A percentile compares a stretch with the other conserved stretches of the same genome.
phyloP scores from a whole-genome alignment of 37 sponge, comb jelly and placozoan species.

The Mnemiopsis leidyi region DNA sequence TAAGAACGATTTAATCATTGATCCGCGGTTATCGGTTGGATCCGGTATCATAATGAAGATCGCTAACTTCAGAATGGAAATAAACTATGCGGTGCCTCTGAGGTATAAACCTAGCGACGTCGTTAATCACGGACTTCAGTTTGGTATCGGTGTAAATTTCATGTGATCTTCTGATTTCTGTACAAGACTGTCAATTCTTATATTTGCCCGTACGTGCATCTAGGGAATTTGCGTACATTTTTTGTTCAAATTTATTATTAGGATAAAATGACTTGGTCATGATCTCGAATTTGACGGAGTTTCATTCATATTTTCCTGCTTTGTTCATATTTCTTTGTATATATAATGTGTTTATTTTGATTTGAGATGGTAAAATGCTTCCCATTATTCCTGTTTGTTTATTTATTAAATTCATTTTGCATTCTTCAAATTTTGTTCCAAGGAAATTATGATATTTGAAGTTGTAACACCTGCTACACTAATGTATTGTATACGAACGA shows the following conservation, averaged over 20 bases:
- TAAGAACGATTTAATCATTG: not conserved
- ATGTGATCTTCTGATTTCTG: too few relatives aligned
- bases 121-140: slow-evolving; percentile 48
- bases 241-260: too few relatives aligned
- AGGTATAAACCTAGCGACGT: slow-evolving; percentile 24
- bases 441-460: too few relatives aligned
- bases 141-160: slow-evolving; percentile 47
- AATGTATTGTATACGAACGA: too few relatives aligned
- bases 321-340: slow-evolving; percentile 5
- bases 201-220: too few relatives aligned
- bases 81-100: slow-evolving; percentile 54
- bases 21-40: slow-evolving; percentile 6
- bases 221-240: too few relatives aligned
- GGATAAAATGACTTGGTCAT: too few relatives aligned
- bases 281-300: not conserved
- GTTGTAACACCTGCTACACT: too few relatives aligned
- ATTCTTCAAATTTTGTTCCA: too few relatives aligned
- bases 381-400: too few relatives aligned
- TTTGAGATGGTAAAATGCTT: not conserved
- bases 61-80: slow-evolving; percentile 23
- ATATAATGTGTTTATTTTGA: slow-evolving; percentile 15
- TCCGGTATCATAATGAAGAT: not conserved
- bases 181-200: too few relatives aligned
- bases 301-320: not conserved
- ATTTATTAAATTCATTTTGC: too few relatives aligned